Base-by-base conservation (phyloP, 2,797 vertebrate genomes). In the Naso thynnoides region DNA sequence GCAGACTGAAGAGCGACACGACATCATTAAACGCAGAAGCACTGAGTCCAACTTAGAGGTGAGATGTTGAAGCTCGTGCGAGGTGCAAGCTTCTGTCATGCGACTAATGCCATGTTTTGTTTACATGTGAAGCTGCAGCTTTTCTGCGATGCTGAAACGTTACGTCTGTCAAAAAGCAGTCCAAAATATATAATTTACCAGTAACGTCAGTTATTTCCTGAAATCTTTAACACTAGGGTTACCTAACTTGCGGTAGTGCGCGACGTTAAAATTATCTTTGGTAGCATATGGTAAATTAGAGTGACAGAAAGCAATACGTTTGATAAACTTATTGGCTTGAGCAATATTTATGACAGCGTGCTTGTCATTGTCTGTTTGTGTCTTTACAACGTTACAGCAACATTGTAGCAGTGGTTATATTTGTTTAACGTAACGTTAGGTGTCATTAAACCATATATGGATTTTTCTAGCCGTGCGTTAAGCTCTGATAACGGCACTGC, bases 1-100 rank as follows among this genome's bases (percentile, higher is more conserved):
- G 0, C 88, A 87, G 11, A 42, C 82, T 0, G 93, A 94, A 21
- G 89, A 90, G 1, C 85, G 81, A 10, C 85, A 79, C 6, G 87
- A 84, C 2, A 56, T 44, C n/a, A 74, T 72, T 3, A 94, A 93
- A 78, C 88, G 90, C 1, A 91, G 80, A 27, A 89, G 87, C 23
- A 68, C 79, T 0, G 94, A 92, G 1, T 49, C 72, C 4, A 86
- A 49, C 8, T 0, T 58, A 3, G 91, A 92, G 93, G 94, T 93
- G 54, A 88, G 81, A 0, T 1, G 1, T 5, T 5, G 0, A 11
- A 64, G 57, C 24, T 41, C 27, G 29, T 2, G 1, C 0, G 6
- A 0, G 5, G 19, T 14, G 8, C 1, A 21, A 63, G 59, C 42
- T 53, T 52, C 31, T 2, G 0, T 4, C 3, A 16, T 18, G 70